A percentile compares a stretch with the other conserved stretches of the same genome.
Conservation (phyloP, 2,797 vertebrate species). For the Enteromius afrohamiltoni region DNA sequence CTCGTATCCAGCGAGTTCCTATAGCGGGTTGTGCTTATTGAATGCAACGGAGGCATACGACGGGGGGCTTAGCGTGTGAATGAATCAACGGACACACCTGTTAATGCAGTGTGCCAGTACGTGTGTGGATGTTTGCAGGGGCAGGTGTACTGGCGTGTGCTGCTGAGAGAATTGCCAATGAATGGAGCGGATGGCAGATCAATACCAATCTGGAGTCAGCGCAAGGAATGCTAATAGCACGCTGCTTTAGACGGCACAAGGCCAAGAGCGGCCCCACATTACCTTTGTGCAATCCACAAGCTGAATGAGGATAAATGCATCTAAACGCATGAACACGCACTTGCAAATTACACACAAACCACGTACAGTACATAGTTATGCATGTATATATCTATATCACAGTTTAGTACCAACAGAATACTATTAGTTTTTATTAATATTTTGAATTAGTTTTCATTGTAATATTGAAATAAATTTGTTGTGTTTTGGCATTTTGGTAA, state of each 20-base stretch:
- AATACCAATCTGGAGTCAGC: constrained; percentile 79
- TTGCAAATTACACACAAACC: not conserved
- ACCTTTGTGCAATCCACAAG: constrained; percentile 26
- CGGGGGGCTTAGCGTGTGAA: constrained; percentile 17
- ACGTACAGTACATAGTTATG: not conserved
- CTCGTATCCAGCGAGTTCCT: not conserved
- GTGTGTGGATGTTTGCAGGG: constrained; percentile 42
- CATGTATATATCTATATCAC: not conserved
- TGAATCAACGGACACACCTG: constrained; percentile 42
- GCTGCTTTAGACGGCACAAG: constrained; percentile 45
- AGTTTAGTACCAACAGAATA: not conserved
- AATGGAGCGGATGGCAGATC: constrained; percentile 77
- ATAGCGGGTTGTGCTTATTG: constrained; percentile 35
- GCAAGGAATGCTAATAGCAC: constrained; percentile 73
- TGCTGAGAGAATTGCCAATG: constrained; percentile 68
- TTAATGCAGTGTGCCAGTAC: constrained; percentile 40
- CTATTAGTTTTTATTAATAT: too few relatives aligned
- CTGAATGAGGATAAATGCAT: constrained; percentile 19
- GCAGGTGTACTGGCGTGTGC: constrained; percentile 54
- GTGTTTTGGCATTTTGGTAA: not conserved
- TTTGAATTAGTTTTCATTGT: not conserved
- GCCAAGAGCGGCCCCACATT: constrained; percentile 15
- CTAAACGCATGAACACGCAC: not conserved
- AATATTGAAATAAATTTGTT: not conserved
- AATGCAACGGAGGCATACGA: constrained; percentile 15